Percentiles rank a stretch among this genome's conserved stretches.
phyloP scores from a whole-genome alignment of 1,140 invertebrate genomes.

The Sarcophaga peregrina region DNA sequence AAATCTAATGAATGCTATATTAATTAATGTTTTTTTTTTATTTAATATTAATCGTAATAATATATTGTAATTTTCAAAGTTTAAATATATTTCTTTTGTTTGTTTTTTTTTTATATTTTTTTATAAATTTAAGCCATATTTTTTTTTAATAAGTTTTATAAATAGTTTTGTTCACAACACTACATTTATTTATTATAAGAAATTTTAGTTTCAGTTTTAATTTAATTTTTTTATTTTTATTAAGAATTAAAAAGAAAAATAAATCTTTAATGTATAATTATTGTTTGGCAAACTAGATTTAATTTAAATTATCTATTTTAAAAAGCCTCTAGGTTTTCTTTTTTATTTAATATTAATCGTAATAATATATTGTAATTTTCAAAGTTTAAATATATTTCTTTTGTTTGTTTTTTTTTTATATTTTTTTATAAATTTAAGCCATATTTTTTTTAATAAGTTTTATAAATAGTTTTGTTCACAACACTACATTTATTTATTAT shows the following conservation, averaged over 20 bases:
- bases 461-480: conserved; percentile 32
- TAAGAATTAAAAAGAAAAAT: background rate
- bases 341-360: conserved; percentile 25
- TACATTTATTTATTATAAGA: conserved; percentile 31
- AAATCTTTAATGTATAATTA: background rate
- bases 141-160: background rate
- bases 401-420: conserved; percentile 5
- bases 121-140: conserved; percentile 28
- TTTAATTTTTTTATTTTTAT: background rate
- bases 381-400: conserved; percentile 15
- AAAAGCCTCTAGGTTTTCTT: conserved; percentile 29
- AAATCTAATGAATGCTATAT: background rate
- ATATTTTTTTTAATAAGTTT: conserved; percentile 3
- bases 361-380: conserved; percentile 4
- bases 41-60: conserved; percentile 29
- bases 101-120: conserved; percentile 23
- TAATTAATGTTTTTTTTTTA: conserved; percentile 9
- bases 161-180: conserved; percentile 36
- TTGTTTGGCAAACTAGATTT: background rate
- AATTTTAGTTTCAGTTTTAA: conserved; percentile 1
- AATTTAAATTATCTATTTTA: conserved; percentile 30
- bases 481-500: conserved; percentile 38
- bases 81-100: background rate
- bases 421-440: conserved; percentile 26
- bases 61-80: conserved; percentile 21